phyloP scores from a whole-genome alignment of 2,797 vertebrate species.

The Apodemus agrarius region DNA sequence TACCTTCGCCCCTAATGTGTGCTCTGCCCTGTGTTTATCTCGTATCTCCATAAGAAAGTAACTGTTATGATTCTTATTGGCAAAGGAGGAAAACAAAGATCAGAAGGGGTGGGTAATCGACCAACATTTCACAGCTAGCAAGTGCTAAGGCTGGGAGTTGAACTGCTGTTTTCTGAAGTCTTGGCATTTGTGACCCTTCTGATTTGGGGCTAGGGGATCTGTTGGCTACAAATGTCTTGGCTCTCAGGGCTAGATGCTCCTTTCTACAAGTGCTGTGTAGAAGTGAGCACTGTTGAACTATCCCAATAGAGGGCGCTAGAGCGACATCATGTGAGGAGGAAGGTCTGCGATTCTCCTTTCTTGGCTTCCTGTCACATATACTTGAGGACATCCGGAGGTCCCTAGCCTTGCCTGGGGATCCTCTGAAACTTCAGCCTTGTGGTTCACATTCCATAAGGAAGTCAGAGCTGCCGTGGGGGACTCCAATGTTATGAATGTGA shows the following conservation, averaged over 20 bases:
- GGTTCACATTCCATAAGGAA: background rate
- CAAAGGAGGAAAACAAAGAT: background rate
- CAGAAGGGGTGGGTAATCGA: background rate
- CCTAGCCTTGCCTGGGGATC: background rate
- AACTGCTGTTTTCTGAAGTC: background rate
- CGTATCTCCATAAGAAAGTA: background rate
- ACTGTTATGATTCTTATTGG: background rate
- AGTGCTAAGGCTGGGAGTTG: background rate
- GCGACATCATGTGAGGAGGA: background rate
- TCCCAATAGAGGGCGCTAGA: background rate
- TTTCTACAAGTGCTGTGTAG: background rate
- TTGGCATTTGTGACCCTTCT: background rate
- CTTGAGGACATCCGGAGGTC: background rate
- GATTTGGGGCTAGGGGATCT: too few species aligned
- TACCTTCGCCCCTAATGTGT: background rate
- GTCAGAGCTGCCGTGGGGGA: too few species aligned
- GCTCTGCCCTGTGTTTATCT: background rate
- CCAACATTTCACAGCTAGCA: background rate
- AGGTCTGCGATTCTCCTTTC: background rate
- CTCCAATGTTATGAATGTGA: background rate
- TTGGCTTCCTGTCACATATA: background rate
- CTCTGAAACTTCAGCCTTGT: background rate
- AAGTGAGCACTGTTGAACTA: background rate
- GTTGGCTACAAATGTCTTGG: background rate
- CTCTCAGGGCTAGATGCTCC: background rate